Percentiles rank a stretch among this genome's conserved stretches.
Conservation (phyloP, 2,797 vertebrate genomes). For the Prionace glauca region DNA sequence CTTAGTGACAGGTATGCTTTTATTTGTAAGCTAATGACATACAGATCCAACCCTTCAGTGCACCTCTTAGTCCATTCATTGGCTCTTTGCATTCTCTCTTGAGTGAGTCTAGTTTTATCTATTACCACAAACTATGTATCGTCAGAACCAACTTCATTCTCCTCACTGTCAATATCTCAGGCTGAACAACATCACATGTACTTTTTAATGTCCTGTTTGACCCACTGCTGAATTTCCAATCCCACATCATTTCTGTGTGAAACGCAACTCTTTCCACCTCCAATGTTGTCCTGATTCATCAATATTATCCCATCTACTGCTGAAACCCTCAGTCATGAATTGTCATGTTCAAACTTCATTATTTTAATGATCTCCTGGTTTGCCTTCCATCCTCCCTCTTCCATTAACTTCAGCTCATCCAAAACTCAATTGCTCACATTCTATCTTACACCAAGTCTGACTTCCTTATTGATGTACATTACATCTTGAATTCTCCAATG, state of each 20-base stretch:
- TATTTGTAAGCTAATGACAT: neutral
- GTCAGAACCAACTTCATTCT: neutral
- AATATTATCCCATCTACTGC: neutral
- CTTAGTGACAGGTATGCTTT: no score
- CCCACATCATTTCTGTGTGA: neutral
- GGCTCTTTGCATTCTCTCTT: neutral
- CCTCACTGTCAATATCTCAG: neutral
- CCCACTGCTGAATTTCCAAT: neutral
- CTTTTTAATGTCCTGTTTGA: neutral
- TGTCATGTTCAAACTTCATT: neutral
- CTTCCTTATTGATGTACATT: neutral
- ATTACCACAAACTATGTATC: neutral
- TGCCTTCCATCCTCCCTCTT: neutral
- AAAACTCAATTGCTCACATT: neutral
- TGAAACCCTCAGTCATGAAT: neutral
- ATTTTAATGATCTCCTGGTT: neutral
- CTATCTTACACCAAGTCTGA: neutral
- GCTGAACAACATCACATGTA: neutral
- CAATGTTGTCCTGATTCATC: neutral
- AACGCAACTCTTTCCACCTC: neutral
- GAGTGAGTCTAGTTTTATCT: neutral
- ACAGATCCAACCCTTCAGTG: neutral
- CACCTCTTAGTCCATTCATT: neutral
- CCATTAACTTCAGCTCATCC: neutral
- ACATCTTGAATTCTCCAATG: neutral